Base-by-base conservation (phyloP, 2,888 invertebrate species). In the Microctonus aethiopoides region DNA sequence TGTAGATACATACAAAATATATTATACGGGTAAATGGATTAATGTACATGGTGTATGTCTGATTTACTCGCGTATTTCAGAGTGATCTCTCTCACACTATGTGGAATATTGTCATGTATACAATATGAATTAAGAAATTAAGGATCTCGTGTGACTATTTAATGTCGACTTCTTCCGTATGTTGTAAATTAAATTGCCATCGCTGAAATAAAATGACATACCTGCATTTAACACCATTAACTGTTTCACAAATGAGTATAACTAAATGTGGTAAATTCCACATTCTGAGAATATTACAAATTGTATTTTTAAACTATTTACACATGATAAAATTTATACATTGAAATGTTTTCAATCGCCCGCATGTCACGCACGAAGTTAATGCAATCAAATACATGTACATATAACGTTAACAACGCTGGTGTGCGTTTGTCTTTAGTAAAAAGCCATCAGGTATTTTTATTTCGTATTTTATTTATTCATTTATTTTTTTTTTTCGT, bases 101-200 rank as follows among this genome's bases (percentile, higher is more conserved):
- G 26, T 2, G 13, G 34, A 22, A 22, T 20, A 36, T 16, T 32
- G 32, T 36, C 36, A 59, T 34, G 34, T 34, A n/a, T n/a, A n/a
- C n/a, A n/a, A n/a, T 16, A 59, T 34, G 59, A 34, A 59, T 59
- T 34, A 22, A 59, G 32, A 16, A 59, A 59, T 59, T 34, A 22
- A 59, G 32, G 16, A 59, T 59, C 59, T 59, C 20, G 59, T 34
- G 59, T 59, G 59, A 34, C 34, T 22, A n/a, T n/a, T 34, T 16
- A 4, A 36, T 10, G 16, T 59, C 3, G 32, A 59, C 34, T 59
- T 34, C 34, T 59, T 59, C 32, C 59, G 32, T 11, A 36, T 36
- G 16, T 29, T 16, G 59, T 59, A 32, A 59, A 59, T 59, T 59
- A 34, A 59, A 59, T 59, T 59, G 59, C 34, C 32, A 59, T 59